phyloP scores from a whole-genome alignment of 2,888 invertebrate genomes.

The Stenichneumon culpator region DNA sequence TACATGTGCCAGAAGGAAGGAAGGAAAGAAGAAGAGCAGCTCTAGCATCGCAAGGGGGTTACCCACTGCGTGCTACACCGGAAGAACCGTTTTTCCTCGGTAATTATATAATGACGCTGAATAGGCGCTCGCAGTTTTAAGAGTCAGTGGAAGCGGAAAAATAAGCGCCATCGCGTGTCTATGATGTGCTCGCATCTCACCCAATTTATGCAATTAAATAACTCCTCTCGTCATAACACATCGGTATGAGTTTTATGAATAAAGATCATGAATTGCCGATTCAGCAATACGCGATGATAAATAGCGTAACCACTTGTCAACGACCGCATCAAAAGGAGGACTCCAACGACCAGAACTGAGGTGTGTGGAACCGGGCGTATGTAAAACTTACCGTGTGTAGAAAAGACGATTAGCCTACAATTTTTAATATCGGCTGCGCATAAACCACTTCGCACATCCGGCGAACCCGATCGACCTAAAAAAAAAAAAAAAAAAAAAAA shows the following conservation, averaged over 20 bases:
- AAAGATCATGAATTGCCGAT: constrained; percentile 52
- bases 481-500: constrained; percentile 18
- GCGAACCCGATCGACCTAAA: background rate
- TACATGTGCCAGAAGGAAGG: constrained; percentile 33
- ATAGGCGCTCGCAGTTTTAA: constrained; percentile 51
- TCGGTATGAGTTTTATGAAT: constrained; percentile 58
- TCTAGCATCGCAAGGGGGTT: constrained; percentile 35
- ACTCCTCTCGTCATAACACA: constrained; percentile 59
- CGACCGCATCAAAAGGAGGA: no score
- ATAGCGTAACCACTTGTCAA: background rate
- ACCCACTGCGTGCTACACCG: constrained; percentile 60
- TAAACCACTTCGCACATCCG: background rate
- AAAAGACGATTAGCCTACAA: background rate
- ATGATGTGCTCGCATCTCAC: constrained; percentile 49
- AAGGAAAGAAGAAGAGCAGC: constrained; percentile 24
- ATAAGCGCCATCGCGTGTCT: constrained; percentile 70
- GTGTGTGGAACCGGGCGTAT: no score
- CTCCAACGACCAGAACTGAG: no score
- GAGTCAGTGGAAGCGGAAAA: constrained; percentile 65
- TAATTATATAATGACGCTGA: constrained; percentile 71
- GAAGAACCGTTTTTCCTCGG: constrained; percentile 67
- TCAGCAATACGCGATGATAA: constrained; percentile 27
- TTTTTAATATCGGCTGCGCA: background rate
- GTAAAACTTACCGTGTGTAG: no score
- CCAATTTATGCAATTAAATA: constrained; percentile 67